Percentiles rank a stretch among this genome's conserved stretches.
These are phyloP conservation scores for Miltochrista miniata DNA, from an alignment of 2,888 invertebrate genomes.

Conservation along the genomic window DNA sequence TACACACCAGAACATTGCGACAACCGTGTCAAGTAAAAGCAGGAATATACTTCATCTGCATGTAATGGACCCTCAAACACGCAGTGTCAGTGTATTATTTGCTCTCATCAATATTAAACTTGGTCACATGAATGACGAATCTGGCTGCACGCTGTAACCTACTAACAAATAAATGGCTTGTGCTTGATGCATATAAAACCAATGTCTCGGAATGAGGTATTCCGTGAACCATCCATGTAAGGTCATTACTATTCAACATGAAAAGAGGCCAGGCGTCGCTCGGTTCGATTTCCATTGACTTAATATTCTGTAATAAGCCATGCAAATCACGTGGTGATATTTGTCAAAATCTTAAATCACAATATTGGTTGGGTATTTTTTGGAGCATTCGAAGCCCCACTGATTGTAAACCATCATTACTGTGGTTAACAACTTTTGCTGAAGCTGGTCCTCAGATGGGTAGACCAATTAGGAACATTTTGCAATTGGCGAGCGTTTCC, in stretches of 20 bases:
- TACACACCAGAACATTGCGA: no score
- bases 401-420: no score
- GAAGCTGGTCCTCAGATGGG: no score
- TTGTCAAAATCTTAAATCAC: constrained; percentile 30
- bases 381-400: no score
- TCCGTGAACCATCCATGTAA: constrained; percentile 56
- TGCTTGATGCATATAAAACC: constrained; percentile 40
- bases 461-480: no score
- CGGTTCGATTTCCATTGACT: constrained; percentile 58
- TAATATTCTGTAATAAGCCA: constrained; percentile 22
- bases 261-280: constrained; percentile 62
- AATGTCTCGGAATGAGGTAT: constrained; percentile 36
- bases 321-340: constrained; percentile 49
- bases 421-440: no score
- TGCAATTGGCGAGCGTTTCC: no score
- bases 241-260: constrained; percentile 76
- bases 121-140: constrained; percentile 33
- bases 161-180: constrained; percentile 28
- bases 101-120: constrained; percentile 20
- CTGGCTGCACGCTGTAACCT: constrained; percentile 38
- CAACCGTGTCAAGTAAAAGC: no score
- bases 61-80: neutral
- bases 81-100: constrained; percentile 2
- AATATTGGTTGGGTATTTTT: no score
- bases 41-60: neutral